Evolutionary conservation across 2,113 vertebrate genomes (phyloP), one percentile per base, ranked within the genome.

Genomic region (Tympanuchus pallidicinctus): DNA sequence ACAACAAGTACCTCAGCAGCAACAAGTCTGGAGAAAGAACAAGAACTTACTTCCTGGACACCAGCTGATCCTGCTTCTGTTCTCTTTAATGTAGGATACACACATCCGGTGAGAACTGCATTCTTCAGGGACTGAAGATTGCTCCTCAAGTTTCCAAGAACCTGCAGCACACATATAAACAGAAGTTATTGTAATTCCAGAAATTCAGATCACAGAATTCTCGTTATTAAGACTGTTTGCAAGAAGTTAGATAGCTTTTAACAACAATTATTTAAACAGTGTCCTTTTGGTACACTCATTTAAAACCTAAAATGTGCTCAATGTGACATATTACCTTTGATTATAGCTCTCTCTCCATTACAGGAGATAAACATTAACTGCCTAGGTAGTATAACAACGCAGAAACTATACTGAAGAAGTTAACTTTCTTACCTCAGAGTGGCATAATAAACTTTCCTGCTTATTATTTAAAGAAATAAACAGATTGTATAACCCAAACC

Each of bases 151-250:
- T 88, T 90, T 88, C 90, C 74, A 84, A 54, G 77, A 90, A 95
- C 90, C 90, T 93, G 59, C 54, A 93, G 72, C 57, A 73, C 45
- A 72, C 40, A 86, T 54, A 76, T 66, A 66, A 93, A 92, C 57
- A 97, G 69, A 83, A 91, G 65, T 93, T 93, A 90, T 5, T 94
- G 64, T 69, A 43, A 92, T 90, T 86, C 65, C 88, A 77, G 50
- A 88, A 91, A 67, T 76, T 90, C 73, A 70, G 63, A 92, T 79
- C 36, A 83, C 75, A 72, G 3, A 86, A 76, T 38, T 86, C 54
- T 92, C 36, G 76, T 78, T 56, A 86, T 57, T 67, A 82, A 60
- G n/a, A 60, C 40, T 72, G 47, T 27, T 86, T 90, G 63, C 20
- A 84, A 86, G 48, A 90, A 93, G 73, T 45, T 57, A 79, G 54